A percentile compares a stretch with the other conserved stretches of the same genome.
Evolutionary conservation across 2,113 vertebrate species (phyloP).

Genomic region (Pangasianodon gigas): DNA sequence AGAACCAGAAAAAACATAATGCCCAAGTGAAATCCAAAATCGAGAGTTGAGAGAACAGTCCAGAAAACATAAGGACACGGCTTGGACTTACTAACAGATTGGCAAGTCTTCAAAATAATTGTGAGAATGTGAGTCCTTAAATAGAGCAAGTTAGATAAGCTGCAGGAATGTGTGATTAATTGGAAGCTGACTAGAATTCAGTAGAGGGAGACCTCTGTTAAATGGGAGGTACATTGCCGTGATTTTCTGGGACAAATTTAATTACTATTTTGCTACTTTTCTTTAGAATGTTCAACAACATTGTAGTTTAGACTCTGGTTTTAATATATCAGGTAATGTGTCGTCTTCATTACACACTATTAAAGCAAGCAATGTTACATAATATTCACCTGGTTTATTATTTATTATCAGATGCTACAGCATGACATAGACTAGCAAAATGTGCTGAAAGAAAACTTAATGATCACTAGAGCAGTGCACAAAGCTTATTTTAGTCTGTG

Average conservation of each 20-base stretch:
- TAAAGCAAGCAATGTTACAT: not conserved
- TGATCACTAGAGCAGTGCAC: not conserved
- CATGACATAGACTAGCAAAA: not conserved
- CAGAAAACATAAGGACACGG: not conserved
- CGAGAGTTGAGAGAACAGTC: not conserved
- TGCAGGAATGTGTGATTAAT: constrained; percentile 14
- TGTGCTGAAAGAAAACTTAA: not conserved
- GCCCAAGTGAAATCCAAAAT: not conserved
- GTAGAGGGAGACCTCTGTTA: not conserved
- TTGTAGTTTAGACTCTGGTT: not conserved
- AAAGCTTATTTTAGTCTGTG: not conserved
- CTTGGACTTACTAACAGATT: not conserved
- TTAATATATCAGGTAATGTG: not conserved
- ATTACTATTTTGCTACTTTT: not conserved
- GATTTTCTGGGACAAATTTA: not conserved
- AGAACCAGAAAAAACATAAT: not conserved
- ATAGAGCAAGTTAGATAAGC: constrained; percentile 1
- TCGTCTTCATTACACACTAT: not conserved
- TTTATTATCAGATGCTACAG: not conserved
- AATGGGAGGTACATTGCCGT: not conserved
- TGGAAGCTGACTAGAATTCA: not conserved
- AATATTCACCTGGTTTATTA: not conserved
- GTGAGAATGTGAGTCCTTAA: constrained; percentile 8
- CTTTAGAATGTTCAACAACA: not conserved
- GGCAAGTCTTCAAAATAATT: not conserved